phyloP scores from a whole-genome alignment of 2,888 invertebrate genomes.

The Hypercompe scribonia region DNA sequence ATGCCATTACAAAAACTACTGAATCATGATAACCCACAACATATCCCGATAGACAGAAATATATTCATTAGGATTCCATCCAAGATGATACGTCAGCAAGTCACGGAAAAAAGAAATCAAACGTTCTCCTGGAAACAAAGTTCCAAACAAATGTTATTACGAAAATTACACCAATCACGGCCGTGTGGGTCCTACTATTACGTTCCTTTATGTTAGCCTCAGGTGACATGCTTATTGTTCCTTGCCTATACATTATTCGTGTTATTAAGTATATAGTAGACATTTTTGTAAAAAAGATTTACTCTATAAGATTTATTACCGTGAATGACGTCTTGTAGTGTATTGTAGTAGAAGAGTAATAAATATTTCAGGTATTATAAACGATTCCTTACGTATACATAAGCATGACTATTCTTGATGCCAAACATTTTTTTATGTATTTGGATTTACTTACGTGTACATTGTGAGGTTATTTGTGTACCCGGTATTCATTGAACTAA shows the following conservation, averaged over 20 bases:
- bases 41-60: slow-evolving; percentile 36
- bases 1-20: slow-evolving; percentile 47
- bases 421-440: background rate
- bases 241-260: background rate
- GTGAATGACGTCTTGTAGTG: background rate
- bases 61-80: slow-evolving; percentile 54
- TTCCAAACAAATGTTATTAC: slow-evolving; percentile 42
- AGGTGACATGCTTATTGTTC: slow-evolving; percentile 30
- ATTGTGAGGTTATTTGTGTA: too few relatives aligned
- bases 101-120: slow-evolving; percentile 55
- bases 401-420: too few relatives aligned
- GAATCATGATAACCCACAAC: slow-evolving; percentile 50
- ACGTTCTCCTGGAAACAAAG: slow-evolving; percentile 41
- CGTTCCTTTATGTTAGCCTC: slow-evolving; percentile 25
- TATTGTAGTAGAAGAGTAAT: background rate
- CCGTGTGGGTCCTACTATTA: slow-evolving; percentile 16
- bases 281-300: background rate
- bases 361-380: background rate
- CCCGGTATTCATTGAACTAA: too few relatives aligned
- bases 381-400: background rate
- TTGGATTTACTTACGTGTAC: too few relatives aligned
- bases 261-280: background rate
- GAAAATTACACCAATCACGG: slow-evolving; percentile 45
- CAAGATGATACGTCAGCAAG: slow-evolving; percentile 54
- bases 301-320: background rate